Evolutionary conservation across 2,888 invertebrate species (phyloP), one percentile per base, ranked within the genome.

Genomic region (Nomada fabriciana): DNA sequence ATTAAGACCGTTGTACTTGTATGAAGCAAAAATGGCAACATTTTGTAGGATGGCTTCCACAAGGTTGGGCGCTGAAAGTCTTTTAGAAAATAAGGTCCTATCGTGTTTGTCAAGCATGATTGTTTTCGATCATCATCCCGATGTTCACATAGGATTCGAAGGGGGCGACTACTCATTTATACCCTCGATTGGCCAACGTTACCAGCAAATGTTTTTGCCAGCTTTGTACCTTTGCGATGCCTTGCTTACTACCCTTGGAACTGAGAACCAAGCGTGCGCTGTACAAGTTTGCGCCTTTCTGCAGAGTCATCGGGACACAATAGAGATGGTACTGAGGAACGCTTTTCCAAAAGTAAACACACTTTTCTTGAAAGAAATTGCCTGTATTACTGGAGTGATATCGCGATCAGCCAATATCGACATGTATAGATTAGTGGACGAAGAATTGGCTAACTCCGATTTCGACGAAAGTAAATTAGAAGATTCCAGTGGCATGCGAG

Each of bases 1-100:
- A 2, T 94, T 98, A 60, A 96, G 97, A 75, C 96, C 97, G 0
- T 94, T 98, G 0, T 98, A 98, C 94, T 96, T 98, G 20, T 98
- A 98, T 94, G 97, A 98, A 93, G 97, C 98, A 0, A 97, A 98
- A 94, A 96, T 98, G 96, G 96, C 97, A 53, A 95, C 97, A 86
- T 94, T 98, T 23, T 95, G 96, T 70, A 95, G 97, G 90, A 94
- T 98, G 88, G 96, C 97, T 0, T 95, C 96, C 10, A 95, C 95
- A 0, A 95, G 96, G 82, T 90, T 95, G 15, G 98, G 98, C 83
- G 96, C 96, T 0, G 96, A 96, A 88, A 93, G 95, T 69, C 90
- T 97, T 0, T 89, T 97, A 9, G 95, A 95, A 84, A 95, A 96
- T 83, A 95, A 95, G 81, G 93, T 95, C 2, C 90, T 97, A 42